A percentile compares a stretch with the other conserved stretches of the same genome.
phyloP scores from a whole-genome alignment of 1,140 invertebrate genomes.

The Brachionus rotundiformis region DNA sequence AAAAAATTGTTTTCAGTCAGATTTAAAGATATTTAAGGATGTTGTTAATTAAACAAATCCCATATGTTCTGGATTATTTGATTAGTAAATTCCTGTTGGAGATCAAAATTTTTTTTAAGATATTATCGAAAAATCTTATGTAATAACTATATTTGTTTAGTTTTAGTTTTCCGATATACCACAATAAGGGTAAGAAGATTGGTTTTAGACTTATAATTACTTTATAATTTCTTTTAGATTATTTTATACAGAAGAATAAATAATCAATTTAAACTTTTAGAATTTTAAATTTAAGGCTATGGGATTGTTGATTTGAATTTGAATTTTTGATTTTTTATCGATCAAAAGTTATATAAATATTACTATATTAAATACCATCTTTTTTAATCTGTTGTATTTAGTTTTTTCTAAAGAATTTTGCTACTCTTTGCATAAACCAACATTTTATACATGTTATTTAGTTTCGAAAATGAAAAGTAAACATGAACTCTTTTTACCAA shows the following conservation, averaged over 20 bases:
- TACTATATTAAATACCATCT: not conserved
- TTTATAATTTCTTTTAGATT: not conserved
- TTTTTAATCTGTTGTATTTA: not conserved
- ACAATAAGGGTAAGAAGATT: not conserved
- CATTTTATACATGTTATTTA: not conserved
- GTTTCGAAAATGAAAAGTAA: not conserved
- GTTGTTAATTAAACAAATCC: constrained; percentile 2
- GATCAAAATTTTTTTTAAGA: not conserved
- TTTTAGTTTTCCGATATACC: not conserved
- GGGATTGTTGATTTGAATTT: not conserved
- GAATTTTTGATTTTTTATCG: not conserved
- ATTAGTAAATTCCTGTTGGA: not conserved
- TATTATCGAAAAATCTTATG: not conserved
- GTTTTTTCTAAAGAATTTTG: not conserved
- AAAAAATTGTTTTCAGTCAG: too few relatives aligned
- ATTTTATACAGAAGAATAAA: too few relatives aligned
- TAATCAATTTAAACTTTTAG: not conserved
- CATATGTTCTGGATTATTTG: not conserved
- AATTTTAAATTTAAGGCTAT: not conserved
- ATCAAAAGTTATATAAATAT: not conserved
- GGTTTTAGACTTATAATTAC: not conserved
- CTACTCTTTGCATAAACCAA: not conserved
- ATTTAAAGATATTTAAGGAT: not conserved
- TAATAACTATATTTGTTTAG: not conserved
- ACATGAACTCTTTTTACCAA: not conserved